A percentile compares a stretch with the other conserved stretches of the same genome.
Conservation (phyloP, 2,113 vertebrate genomes). For the Dendropsophus ebraccatus region DNA sequence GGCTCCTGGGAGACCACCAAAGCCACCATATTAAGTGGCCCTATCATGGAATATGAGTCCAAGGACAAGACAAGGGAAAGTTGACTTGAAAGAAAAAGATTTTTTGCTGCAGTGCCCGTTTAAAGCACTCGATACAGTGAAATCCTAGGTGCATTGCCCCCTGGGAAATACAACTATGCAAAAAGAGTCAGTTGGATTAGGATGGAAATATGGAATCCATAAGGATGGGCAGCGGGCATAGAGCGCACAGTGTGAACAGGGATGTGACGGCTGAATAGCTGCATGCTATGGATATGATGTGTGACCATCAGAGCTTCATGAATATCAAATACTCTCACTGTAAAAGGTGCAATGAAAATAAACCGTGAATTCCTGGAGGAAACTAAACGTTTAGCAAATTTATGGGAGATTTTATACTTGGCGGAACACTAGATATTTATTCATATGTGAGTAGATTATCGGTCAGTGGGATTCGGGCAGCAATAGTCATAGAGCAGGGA, state of each 20-base stretch:
- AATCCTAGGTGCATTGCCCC: no score
- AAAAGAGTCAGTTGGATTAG: no score
- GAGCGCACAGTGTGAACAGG: neutral
- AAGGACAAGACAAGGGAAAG: no score
- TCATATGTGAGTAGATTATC: constrained; percentile 6
- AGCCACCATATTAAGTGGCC: no score
- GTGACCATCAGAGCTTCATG: neutral
- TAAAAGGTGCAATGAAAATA: constrained; percentile 12
- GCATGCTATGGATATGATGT: neutral
- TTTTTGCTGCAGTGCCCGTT: no score
- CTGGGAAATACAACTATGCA: no score
- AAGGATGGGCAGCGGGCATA: neutral
- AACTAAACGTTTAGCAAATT: neutral
- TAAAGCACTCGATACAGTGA: no score
- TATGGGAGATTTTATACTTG: constrained; percentile 15
- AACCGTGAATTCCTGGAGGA: neutral
- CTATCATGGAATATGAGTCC: no score
- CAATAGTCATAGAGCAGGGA: neutral
- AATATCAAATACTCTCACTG: neutral
- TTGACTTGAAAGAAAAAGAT: no score
- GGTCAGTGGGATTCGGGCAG: neutral
- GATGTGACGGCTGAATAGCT: neutral
- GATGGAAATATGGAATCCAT: neutral
- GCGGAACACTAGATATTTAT: constrained; percentile 23
- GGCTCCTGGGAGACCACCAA: no score